These are phyloP conservation scores for Drosophila mayri DNA, from an alignment of 1,140 invertebrate genomes.

Conservation along the genomic window DNA sequence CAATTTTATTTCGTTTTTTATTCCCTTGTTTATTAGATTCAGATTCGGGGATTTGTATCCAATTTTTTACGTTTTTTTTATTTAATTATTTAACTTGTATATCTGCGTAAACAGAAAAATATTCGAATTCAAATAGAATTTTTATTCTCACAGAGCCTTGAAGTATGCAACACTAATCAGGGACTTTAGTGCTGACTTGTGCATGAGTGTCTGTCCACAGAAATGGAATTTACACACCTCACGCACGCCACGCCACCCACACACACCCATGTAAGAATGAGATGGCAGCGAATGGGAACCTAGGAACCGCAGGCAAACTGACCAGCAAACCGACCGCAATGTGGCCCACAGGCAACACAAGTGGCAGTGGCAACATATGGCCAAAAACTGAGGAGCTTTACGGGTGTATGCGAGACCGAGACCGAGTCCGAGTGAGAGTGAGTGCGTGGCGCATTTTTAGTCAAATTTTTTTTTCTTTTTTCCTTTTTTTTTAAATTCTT, in stretches of 20 bases:
- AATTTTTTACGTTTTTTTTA: too few relatives aligned
- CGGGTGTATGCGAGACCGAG: background rate
- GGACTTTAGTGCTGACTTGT: conserved; percentile 24
- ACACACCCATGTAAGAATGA: background rate
- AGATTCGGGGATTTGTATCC: too few relatives aligned
- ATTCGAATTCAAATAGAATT: background rate
- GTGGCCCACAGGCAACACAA: conserved; percentile 36
- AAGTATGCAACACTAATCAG: conserved; percentile 37
- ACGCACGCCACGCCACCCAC: conserved; percentile 53
- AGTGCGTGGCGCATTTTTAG: conserved; percentile 43
- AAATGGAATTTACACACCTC: conserved; percentile 68
- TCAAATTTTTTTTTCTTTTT: conserved; percentile 16
- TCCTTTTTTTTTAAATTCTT: conserved; percentile 22
- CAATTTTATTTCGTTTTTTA: too few relatives aligned
- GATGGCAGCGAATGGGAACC: background rate
- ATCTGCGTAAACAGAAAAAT: background rate
- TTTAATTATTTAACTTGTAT: background rate
- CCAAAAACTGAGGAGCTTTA: conserved; percentile 37
- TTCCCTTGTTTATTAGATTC: too few relatives aligned
- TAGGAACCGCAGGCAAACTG: conserved; percentile 33
- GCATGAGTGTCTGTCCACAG: conserved; percentile 34
- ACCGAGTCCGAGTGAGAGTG: conserved; percentile 3
- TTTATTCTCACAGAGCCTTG: background rate
- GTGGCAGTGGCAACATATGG: conserved; percentile 55
- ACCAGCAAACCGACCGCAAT: conserved; percentile 58